Percentiles rank a stretch among this genome's conserved stretches.
Conservation (phyloP, 2,888 invertebrate species). For the Amblyjoppa proteus region DNA sequence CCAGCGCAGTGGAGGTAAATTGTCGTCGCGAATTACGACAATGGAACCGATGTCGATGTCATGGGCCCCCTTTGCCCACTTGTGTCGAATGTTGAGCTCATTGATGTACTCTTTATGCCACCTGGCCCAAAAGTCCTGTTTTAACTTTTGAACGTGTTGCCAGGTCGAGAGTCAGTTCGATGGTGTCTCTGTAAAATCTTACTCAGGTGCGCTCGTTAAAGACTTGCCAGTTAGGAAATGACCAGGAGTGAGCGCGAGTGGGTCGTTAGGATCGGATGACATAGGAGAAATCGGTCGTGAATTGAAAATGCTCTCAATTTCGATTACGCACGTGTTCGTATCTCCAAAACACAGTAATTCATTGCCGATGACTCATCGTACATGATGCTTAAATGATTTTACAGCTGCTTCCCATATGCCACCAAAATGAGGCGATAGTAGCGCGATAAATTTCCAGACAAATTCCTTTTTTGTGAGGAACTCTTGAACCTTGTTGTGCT, state of each 20-base stretch:
- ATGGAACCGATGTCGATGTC: conserved; percentile 26
- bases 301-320: conserved; percentile 46
- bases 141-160: conserved; percentile 67
- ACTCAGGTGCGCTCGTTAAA: conserved; percentile 41
- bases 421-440: conserved; percentile 34
- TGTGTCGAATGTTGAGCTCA: conserved; percentile 61
- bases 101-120: conserved; percentile 68
- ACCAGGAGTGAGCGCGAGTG: conserved; percentile 27
- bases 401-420: conserved; percentile 51
- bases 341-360: conserved; percentile 40
- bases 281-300: conserved; percentile 37
- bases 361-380: conserved; percentile 39
- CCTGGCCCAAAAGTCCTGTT: conserved; percentile 65
- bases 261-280: conserved; percentile 40
- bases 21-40: conserved; percentile 47
- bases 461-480: conserved; percentile 25
- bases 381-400: conserved; percentile 44
- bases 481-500: conserved; percentile 25
- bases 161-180: conserved; percentile 53
- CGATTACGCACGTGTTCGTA: conserved; percentile 33
- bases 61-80: conserved; percentile 51
- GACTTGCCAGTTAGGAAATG: conserved; percentile 49
- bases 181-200: conserved; percentile 26
- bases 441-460: conserved; percentile 32
- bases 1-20: conserved; percentile 54